Conservation (phyloP, 64 coral and sea anemone genomes). For the Stylophora pistillata region DNA sequence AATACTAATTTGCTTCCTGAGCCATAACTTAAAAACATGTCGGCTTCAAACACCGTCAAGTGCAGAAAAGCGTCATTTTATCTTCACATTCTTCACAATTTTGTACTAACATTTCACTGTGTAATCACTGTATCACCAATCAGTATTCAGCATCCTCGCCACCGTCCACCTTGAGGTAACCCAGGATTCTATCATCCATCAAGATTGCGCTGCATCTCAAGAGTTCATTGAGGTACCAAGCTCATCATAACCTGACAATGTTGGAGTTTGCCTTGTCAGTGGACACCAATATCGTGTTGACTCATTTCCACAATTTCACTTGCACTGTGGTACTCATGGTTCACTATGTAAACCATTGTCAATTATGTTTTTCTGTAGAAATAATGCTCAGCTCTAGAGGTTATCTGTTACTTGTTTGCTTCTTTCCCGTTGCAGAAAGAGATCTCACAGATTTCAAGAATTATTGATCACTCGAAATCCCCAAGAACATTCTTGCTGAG, state of each 20-base stretch:
- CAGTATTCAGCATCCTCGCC: too few relatives aligned
- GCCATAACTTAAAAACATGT: too few relatives aligned
- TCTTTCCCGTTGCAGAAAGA: background rate
- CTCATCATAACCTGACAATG: background rate
- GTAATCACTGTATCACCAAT: too few relatives aligned
- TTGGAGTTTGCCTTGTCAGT: background rate
- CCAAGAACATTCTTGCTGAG: background rate
- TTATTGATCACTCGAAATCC: background rate
- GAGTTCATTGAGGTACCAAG: background rate
- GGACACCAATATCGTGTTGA: slow-evolving; percentile 23
- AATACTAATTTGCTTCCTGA: too few relatives aligned
- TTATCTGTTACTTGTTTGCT: background rate
- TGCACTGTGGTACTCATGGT: background rate
- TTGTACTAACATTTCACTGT: too few relatives aligned
- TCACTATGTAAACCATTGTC: background rate
- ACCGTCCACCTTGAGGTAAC: too few relatives aligned
- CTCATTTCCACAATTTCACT: background rate
- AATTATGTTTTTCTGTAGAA: background rate
- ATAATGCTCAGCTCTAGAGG: background rate
- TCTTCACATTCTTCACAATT: too few relatives aligned
- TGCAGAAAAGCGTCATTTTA: too few relatives aligned
- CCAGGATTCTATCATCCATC: background rate
- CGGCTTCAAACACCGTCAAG: too few relatives aligned
- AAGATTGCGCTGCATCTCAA: background rate
- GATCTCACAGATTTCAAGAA: background rate